Evolutionary conservation across 2,797 vertebrate species (phyloP).

Genomic region (Chaunax sp.): DNA sequence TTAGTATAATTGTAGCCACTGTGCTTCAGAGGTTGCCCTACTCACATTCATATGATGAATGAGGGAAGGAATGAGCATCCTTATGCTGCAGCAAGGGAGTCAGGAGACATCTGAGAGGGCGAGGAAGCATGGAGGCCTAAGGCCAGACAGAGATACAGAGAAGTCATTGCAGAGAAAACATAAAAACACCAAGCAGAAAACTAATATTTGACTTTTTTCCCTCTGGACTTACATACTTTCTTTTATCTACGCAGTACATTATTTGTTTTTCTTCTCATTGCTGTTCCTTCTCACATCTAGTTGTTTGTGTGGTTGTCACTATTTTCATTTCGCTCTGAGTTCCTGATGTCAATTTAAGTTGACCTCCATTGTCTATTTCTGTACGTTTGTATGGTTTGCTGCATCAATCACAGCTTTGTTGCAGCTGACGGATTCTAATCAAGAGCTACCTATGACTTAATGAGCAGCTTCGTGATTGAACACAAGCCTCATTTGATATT

Average conservation of each 20-base stretch:
- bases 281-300: constrained; percentile 7
- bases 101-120: constrained; percentile 31
- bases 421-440: constrained; percentile 47
- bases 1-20: constrained; percentile 58
- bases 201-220: constrained; percentile 26
- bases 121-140: neutral
- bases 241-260: constrained; percentile 21
- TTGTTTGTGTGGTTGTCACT: constrained; percentile 7
- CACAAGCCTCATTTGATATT: constrained; percentile 52
- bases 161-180: constrained; percentile 3
- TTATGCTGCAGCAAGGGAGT: constrained; percentile 43
- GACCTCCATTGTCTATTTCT: constrained; percentile 15
- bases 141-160: constrained; percentile 11
- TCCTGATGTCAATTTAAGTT: constrained; percentile 23
- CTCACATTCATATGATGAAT: constrained; percentile 63
- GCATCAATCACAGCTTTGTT: constrained; percentile 46
- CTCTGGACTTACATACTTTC: constrained; percentile 16
- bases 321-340: constrained; percentile 12
- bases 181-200: constrained; percentile 11
- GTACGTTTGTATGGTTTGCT: constrained; percentile 22
- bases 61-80: constrained; percentile 46
- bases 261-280: constrained; percentile 15
- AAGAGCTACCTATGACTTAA: constrained; percentile 61
- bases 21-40: constrained; percentile 41
- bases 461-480: constrained; percentile 54